Conservation (phyloP, 2,888 invertebrate genomes). For the Bedellia somnulentella region DNA sequence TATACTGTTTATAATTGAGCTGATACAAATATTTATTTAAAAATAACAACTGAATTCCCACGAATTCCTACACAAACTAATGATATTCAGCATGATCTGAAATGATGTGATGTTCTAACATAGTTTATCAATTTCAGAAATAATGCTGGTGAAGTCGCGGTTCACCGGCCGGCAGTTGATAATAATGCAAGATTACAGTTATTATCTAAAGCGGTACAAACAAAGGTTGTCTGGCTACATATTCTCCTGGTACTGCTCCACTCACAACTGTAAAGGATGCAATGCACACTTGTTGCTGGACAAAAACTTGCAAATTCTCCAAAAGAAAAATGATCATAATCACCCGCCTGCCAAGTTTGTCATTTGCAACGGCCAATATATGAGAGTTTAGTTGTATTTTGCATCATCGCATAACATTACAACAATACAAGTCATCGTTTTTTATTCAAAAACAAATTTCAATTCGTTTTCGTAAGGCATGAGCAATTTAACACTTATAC, state of each 20-base stretch:
- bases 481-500: too few species aligned
- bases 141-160: conserved; percentile 33
- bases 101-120: too few species aligned
- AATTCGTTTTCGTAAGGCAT: too few species aligned
- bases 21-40: too few species aligned
- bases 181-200: conserved; percentile 37
- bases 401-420: background rate
- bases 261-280: conserved; percentile 40
- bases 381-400: conserved; percentile 11
- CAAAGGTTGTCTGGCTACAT: conserved; percentile 23
- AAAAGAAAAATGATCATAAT: conserved; percentile 3
- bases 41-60: too few species aligned
- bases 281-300: conserved; percentile 34
- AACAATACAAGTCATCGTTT: too few species aligned
- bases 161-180: conserved; percentile 36
- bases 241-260: conserved; percentile 43
- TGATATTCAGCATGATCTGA: too few species aligned
- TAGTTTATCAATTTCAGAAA: conserved; percentile 1
- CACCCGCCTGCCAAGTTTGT: conserved; percentile 27
- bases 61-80: too few species aligned
- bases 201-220: conserved; percentile 38
- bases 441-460: too few species aligned
- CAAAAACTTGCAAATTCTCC: conserved; percentile 23
- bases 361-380: conserved; percentile 31
- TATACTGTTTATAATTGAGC: too few species aligned